Base-by-base conservation (phyloP, 2,797 vertebrate species). In the Heliangelus exortis region DNA sequence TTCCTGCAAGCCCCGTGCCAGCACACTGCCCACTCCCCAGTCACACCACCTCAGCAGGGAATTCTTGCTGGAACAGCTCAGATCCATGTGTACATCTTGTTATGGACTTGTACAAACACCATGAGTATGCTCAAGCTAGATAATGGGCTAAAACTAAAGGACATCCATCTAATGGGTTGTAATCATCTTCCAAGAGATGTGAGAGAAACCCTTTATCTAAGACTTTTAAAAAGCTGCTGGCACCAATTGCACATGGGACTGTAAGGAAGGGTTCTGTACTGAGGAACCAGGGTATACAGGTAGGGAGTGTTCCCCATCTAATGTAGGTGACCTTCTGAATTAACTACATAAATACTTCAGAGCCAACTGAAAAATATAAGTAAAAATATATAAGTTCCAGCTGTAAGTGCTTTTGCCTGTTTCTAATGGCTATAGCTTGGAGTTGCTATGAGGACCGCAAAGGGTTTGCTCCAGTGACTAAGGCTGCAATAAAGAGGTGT, bases 361-460 rank as follows among this genome's bases (percentile, higher is more conserved):
- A 84, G 21, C 11, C 45, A 73, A 10, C 74, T 17, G 25, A 66
- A 71, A 43, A 29, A 54, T n/a, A n/a, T n/a, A 69, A 33, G 20
- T 29, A 29, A 76, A 77, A 25, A 17, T 48, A 4, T 7, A 0
- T 54, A 43, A 74, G 22, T 78, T 81, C 10, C 72, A 45, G 12
- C 31, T 78, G 17, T 47, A 6, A 22, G 29, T 45, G 15, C 26
- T n/a, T 87, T 50, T 82, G 2, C 48, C 43, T 71, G 17, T 58
- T 85, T 71, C n/a, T 68, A 47, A 36, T 41, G 25, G 14, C 67
- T 78, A 5, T 62, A 77, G 58, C 8, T 68, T 47, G 68, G 20
- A 45, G 0, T n/a, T 76, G 19, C 54, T 84, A 36, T 0, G 0
- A 84, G 63, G 31, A 83, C 19, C 76, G 16, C 20, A 36, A 54